A percentile compares a stretch with the other conserved stretches of the same genome.
phyloP scores from a whole-genome alignment of 1,140 invertebrate genomes.

The Cepaea nemoralis region DNA sequence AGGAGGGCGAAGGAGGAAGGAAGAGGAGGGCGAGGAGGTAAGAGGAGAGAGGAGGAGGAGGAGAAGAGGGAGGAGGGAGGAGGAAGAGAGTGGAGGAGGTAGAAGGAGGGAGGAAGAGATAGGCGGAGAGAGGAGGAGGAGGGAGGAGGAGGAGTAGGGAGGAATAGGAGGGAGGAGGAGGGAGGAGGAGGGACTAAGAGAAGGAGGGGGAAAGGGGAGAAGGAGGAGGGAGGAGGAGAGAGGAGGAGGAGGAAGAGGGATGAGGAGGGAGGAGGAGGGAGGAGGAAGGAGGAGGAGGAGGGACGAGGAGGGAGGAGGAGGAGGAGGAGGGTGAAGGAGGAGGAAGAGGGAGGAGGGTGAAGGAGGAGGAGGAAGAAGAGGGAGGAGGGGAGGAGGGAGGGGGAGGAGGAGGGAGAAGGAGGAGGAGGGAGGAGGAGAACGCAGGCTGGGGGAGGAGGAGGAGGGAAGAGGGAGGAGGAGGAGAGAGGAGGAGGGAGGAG shows the following conservation, averaged over 20 bases:
- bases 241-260: neutral
- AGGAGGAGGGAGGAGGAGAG: no score
- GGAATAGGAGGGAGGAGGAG: no score
- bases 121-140: no score
- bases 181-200: no score
- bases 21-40: no score
- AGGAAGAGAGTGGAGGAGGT: no score
- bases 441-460: conserved; percentile 22
- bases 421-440: neutral
- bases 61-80: neutral
- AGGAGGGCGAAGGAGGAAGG: no score
- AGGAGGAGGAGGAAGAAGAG: conserved; percentile 29
- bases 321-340: no score
- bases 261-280: conserved; percentile 18
- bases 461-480: conserved; percentile 31
- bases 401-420: neutral
- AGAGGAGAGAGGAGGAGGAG: neutral
- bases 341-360: no score
- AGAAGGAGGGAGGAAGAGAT: no score
- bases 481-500: neutral
- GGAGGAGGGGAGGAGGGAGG: conserved; percentile 20
- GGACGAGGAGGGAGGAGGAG: no score
- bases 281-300: neutral
- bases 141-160: no score
- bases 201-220: neutral